Evolutionary conservation across 2,888 invertebrate genomes (phyloP).

Genomic region (Hypena proboscidalis): DNA sequence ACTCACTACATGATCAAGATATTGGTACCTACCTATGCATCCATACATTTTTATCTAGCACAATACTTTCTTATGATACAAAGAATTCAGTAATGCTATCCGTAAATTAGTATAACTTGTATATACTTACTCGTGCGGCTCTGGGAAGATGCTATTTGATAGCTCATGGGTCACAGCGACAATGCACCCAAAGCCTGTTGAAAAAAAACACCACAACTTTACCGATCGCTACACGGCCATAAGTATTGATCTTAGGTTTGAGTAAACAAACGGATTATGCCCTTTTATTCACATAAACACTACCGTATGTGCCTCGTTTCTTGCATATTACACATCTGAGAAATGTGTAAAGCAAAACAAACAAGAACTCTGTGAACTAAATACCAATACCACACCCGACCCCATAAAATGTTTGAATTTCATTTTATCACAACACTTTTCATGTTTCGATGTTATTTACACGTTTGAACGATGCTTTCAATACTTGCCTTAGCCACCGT

Average conservation of each 20-base stretch:
- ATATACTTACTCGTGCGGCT: constrained; percentile 92
- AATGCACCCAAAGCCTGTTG: constrained; percentile 87
- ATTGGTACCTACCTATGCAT: constrained; percentile 23
- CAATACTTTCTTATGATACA: constrained; percentile 8
- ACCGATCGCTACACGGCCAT: constrained; percentile 54
- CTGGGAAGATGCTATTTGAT: constrained; percentile 92
- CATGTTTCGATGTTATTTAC: neutral
- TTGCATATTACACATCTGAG: constrained; percentile 49
- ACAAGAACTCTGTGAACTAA: constrained; percentile 73
- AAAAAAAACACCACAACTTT: constrained; percentile 57
- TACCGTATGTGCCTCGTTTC: constrained; percentile 44
- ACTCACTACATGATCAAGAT: constrained; percentile 52
- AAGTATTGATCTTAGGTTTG: constrained; percentile 54
- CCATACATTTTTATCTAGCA: constrained; percentile 27
- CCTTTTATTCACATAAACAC: constrained; percentile 48
- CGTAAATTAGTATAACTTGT: too few species aligned
- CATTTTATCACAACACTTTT: constrained; percentile 30
- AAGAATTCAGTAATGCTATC: too few species aligned
- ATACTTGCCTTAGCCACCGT: constrained; percentile 59
- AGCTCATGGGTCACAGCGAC: constrained; percentile 92
- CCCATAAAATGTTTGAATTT: constrained; percentile 52
- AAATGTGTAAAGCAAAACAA: constrained; percentile 72
- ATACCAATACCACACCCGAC: constrained; percentile 79
- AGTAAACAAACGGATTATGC: constrained; percentile 24
- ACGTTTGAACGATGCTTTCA: constrained; percentile 7